Base-by-base conservation (phyloP, 92 coral and sea anemone species). In the Epizoanthus ramosus region DNA sequence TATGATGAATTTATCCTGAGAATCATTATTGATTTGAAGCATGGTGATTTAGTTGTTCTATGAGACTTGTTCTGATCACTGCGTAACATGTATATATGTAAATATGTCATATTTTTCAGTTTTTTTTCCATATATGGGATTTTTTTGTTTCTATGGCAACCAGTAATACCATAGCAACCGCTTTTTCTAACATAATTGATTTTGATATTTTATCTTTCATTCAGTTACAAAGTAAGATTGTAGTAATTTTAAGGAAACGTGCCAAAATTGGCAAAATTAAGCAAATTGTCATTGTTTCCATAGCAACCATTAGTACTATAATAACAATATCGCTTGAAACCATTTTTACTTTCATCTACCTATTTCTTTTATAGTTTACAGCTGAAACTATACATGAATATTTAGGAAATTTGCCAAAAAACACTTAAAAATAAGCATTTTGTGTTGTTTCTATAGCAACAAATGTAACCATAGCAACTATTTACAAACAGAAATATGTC, bases 11-110 rank as follows among this genome's bases (percentile, higher is more conserved):
- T 70, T 57, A 39, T 28, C 59, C 21, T 70, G 75, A 54, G 57
- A 54, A 19, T 39, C 43, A 54, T 70, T 19, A 45, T 14, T 70
- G 75, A 70, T 57, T 70, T 70, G 75, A 70, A 70, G 47, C 59
- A n/a, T 70, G 75, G 75, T 39, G 57, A 70, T 70, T 70, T 70
- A 45, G 75, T 70, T 70, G 45, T 70, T 70, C 45, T 41, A 70
- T 67, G n/a, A n/a, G 35, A 23, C 39, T 41, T 5, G 45, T 71
- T 18, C 18, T n/a, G n/a, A n/a, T n/a, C n/a, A n/a, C n/a, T n/a
- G n/a, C n/a, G n/a, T n/a, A 57, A 71, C 45, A 31, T 45, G 21
- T 5, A n/a, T n/a, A n/a, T n/a, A n/a, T 24, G n/a, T 47, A 43
- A 43, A 43, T 6, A 18, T 19, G 12, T 3, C 45, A 71, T 19